Evolutionary conservation across 2,113 vertebrate species (phyloP).

Genomic region (Cyrtonyx montezumae): DNA sequence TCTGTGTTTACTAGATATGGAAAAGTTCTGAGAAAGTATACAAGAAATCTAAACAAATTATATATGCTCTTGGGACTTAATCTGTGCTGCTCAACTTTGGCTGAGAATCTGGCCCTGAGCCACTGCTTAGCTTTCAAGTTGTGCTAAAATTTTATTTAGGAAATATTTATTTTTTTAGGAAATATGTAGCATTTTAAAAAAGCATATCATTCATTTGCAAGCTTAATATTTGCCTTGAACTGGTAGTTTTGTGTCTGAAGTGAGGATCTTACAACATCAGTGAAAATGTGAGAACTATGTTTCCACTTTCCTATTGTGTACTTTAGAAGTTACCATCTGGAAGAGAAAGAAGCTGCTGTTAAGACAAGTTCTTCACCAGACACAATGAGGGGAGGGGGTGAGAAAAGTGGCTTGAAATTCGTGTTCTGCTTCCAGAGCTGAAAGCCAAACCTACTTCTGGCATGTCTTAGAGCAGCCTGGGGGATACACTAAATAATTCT

Average conservation of each 20-base stretch:
- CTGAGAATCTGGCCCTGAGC: neutral
- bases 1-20: neutral
- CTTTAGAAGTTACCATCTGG: neutral
- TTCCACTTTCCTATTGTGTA: neutral
- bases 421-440: conserved; percentile 7
- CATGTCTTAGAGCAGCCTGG: neutral
- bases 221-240: neutral
- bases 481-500: neutral
- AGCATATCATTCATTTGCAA: neutral
- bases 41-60: neutral
- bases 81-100: neutral
- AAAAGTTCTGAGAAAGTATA: neutral
- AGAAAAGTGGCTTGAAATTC: neutral
- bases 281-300: neutral
- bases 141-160: neutral
- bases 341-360: neutral
- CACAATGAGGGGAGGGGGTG: neutral
- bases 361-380: neutral
- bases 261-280: neutral
- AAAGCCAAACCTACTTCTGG: conserved; percentile 15
- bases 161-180: neutral
- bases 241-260: neutral
- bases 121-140: neutral
- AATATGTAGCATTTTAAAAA: neutral
- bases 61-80: neutral